These are phyloP conservation scores for Hyperoplus immaculatus DNA, from an alignment of 2,797 vertebrate genomes.

Conservation along the genomic window DNA sequence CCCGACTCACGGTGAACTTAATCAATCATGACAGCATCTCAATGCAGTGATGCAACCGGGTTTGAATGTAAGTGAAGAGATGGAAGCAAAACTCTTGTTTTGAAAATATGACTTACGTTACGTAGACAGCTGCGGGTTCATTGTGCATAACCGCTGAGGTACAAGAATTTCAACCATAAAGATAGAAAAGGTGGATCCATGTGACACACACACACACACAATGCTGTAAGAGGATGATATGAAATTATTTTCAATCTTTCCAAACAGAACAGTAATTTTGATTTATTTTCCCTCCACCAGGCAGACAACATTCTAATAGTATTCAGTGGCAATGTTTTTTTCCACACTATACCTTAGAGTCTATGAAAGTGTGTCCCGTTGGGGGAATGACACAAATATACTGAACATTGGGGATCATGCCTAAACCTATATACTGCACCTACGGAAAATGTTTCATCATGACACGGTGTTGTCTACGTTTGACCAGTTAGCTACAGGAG, in stretches of 20 bases:
- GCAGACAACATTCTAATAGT: not conserved
- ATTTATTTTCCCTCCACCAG: not conserved
- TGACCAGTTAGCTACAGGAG: too few species aligned
- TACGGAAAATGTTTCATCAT: too few species aligned
- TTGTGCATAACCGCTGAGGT: not conserved
- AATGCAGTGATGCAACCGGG: not conserved
- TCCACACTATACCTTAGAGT: too few species aligned
- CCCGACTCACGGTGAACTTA: not conserved
- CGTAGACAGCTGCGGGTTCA: not conserved
- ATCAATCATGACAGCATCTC: not conserved
- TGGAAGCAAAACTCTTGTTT: not conserved
- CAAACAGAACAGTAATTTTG: too few species aligned
- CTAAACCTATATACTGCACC: too few species aligned
- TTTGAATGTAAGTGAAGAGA: not conserved
- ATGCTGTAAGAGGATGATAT: not conserved
- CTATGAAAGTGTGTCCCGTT: not conserved
- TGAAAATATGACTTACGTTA: not conserved
- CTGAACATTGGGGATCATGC: too few species aligned
- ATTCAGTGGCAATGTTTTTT: not conserved
- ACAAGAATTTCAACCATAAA: not conserved
- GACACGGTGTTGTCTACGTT: too few species aligned
- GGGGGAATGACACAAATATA: too few species aligned
- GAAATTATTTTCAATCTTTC: not conserved
- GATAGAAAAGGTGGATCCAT: not conserved
- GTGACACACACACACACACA: not conserved